A percentile compares a stretch with the other conserved stretches of the same genome.
These are phyloP conservation scores for Cariama cristata DNA, from an alignment of 2,113 vertebrate genomes.

Conservation along the genomic window DNA sequence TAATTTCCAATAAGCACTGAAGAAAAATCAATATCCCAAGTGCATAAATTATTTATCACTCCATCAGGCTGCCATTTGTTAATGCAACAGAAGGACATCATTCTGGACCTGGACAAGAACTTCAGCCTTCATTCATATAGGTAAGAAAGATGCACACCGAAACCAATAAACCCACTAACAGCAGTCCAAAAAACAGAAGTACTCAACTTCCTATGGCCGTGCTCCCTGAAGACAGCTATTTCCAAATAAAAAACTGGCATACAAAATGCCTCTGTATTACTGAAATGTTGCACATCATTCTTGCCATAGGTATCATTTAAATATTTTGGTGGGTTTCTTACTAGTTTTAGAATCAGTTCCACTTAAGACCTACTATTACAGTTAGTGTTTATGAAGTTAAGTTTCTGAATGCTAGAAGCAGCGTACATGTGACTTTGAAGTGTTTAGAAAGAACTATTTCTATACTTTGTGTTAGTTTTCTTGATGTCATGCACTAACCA, in stretches of 20 bases:
- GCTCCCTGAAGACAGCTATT: background rate
- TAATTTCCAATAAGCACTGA: conserved; percentile 67
- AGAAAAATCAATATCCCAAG: conserved; percentile 60
- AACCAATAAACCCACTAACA: background rate
- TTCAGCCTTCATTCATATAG: background rate
- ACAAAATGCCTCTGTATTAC: background rate
- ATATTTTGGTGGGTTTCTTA: background rate
- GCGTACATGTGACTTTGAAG: background rate
- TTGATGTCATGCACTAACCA: background rate
- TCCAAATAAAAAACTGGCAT: background rate
- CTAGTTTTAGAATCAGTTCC: background rate
- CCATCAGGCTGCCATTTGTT: conserved; percentile 26
- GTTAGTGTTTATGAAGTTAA: background rate
- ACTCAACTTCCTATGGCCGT: background rate
- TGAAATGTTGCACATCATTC: background rate
- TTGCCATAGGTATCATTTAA: background rate
- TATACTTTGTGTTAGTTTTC: background rate
- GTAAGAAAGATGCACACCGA: background rate
- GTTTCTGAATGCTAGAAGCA: background rate
- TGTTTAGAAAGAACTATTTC: background rate
- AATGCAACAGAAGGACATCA: background rate
- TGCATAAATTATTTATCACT: conserved; percentile 62
- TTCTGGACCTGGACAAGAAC: background rate
- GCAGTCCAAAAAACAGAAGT: background rate
- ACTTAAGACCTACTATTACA: background rate